These are phyloP conservation scores for Quiscalus mexicanus DNA, from an alignment of 2,113 vertebrate genomes.

Conservation along the genomic window DNA sequence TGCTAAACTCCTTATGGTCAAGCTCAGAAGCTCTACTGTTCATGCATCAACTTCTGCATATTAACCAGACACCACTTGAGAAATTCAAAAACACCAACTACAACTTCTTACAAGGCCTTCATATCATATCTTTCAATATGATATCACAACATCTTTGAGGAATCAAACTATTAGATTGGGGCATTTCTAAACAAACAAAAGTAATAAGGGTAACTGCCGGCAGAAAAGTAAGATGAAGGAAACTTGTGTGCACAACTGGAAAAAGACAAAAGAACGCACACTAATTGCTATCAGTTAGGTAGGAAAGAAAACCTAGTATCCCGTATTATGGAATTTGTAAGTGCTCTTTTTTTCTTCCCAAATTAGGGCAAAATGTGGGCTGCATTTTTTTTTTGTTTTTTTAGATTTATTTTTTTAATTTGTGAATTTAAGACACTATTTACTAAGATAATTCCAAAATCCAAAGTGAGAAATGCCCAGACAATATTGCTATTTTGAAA, in stretches of 20 bases:
- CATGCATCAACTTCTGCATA: not conserved
- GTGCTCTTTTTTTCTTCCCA: not conserved
- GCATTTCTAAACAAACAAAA: not conserved
- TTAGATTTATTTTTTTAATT: not conserved
- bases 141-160: not conserved
- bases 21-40: not conserved
- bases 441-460: not conserved
- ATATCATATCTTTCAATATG: not conserved
- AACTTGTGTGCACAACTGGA: not conserved
- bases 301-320: not conserved
- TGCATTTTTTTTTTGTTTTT: not conserved
- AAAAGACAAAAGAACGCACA: not conserved
- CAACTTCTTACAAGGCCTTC: not conserved
- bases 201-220: not conserved
- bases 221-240: not conserved
- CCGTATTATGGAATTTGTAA: not conserved
- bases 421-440: not conserved
- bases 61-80: not conserved
- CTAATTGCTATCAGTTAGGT: not conserved
- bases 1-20: slow-evolving; percentile 56
- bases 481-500: not conserved
- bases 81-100: not conserved
- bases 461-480: not conserved
- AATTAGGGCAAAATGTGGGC: not conserved
- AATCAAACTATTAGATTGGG: not conserved